Evolutionary conservation across 2,113 vertebrate species (phyloP).

Genomic region (Harpagus bidentatus): DNA sequence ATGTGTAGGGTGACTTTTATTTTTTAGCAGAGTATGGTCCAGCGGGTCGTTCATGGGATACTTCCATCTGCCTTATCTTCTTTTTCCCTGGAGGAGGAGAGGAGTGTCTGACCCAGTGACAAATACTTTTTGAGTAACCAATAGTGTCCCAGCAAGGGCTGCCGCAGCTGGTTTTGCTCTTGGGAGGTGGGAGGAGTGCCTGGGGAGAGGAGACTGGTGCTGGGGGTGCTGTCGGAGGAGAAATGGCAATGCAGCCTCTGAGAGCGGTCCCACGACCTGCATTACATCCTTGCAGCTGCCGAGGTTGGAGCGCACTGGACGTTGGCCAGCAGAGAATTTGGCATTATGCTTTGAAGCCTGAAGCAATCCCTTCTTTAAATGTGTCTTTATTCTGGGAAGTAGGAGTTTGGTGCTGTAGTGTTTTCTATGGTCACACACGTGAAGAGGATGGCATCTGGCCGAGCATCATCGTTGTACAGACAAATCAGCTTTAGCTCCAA

Average conservation of each 20-base stretch:
- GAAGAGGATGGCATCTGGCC: not conserved
- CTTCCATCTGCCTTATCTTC: not conserved
- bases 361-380: not conserved
- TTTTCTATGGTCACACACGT: not conserved
- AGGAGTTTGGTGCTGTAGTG: not conserved
- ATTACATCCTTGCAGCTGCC: not conserved
- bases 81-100: not conserved
- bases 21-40: not conserved
- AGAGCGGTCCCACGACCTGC: accelerated
- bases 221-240: accelerated
- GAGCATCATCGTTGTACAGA: not conserved
- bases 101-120: not conserved
- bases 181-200: not conserved
- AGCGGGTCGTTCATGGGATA: not conserved
- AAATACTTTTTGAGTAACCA: not conserved
- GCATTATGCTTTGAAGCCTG: not conserved
- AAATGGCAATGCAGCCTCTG: not conserved
- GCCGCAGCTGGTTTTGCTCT: not conserved
- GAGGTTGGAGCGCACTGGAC: not conserved
- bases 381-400: not conserved
- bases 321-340: not conserved
- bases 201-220: not conserved
- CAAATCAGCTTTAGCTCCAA: not conserved
- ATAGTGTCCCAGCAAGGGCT: not conserved
- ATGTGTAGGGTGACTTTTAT: not conserved